These are phyloP conservation scores for Steinernema carpocapsae DNA, from an alignment of 2,888 invertebrate genomes.

Conservation along the genomic window DNA sequence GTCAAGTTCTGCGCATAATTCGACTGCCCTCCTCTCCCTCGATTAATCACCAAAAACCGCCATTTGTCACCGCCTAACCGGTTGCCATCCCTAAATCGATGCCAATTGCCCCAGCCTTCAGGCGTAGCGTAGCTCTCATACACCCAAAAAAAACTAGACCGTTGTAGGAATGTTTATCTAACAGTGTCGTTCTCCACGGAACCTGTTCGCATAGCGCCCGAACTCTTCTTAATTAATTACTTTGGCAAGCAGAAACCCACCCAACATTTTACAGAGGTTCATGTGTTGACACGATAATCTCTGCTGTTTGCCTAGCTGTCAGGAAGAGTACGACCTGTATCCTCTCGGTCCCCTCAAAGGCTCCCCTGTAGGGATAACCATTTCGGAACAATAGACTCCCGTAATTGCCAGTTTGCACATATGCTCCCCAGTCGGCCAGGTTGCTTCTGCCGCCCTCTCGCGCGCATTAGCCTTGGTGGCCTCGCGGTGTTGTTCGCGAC, in stretches of 20 bases:
- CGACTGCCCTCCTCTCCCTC: background rate
- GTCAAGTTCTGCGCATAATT: background rate
- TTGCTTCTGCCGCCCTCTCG: no score
- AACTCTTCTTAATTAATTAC: conserved; percentile 3
- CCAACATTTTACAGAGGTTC: no score
- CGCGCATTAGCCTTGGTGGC: background rate
- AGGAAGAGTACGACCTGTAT: background rate
- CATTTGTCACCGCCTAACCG: conserved; percentile 21
- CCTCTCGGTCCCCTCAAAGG: background rate
- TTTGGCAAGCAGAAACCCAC: background rate
- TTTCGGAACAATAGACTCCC: conserved; percentile 3
- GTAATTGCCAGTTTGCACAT: conserved; percentile 10
- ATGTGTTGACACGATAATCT: no score
- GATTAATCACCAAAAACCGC: conserved; percentile 13
- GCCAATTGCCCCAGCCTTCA: conserved; percentile 1
- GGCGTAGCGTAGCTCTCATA: background rate
- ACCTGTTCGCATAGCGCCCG: background rate
- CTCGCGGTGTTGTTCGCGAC: background rate
- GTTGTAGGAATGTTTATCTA: conserved; percentile 8
- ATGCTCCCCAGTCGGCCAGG: background rate
- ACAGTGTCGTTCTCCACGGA: background rate
- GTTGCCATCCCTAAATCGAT: conserved; percentile 7
- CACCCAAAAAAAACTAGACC: background rate
- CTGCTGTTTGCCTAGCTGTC: background rate
- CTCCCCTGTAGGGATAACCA: no score